A percentile compares a stretch with the other conserved stretches of the same genome.
phyloP scores from a whole-genome alignment of 2,888 invertebrate genomes.

The Crepidodera aurea region DNA sequence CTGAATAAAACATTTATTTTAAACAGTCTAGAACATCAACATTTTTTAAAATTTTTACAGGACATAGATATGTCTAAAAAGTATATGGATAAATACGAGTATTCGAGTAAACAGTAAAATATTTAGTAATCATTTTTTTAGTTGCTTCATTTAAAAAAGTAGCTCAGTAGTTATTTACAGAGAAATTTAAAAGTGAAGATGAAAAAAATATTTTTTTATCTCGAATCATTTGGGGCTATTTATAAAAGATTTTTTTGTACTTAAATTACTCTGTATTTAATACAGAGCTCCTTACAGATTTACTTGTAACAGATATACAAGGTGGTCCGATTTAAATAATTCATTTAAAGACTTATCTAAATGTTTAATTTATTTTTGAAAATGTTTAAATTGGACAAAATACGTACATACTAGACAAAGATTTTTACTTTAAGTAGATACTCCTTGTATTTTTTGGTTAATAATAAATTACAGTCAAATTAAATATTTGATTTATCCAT shows the following conservation, averaged over 20 bases:
- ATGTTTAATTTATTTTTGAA: too few relatives aligned
- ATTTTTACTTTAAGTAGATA: too few relatives aligned
- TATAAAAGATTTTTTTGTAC: slow-evolving; percentile 15
- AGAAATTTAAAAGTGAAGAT: slow-evolving; percentile 11
- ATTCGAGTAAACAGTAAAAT: slow-evolving; percentile 8
- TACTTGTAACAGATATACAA: not conserved
- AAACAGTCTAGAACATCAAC: slow-evolving; percentile 49
- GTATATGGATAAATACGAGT: slow-evolving; percentile 34
- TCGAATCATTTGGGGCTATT: too few relatives aligned
- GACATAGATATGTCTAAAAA: slow-evolving; percentile 48
- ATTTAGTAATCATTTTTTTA: not conserved
- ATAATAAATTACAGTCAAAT: too few relatives aligned
- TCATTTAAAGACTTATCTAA: too few relatives aligned
- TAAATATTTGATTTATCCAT: slow-evolving; percentile 1
- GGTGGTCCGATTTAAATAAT: not conserved
- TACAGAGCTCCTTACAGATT: slow-evolving; percentile 1
- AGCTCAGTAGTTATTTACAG: slow-evolving; percentile 14
- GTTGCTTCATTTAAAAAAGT: not conserved
- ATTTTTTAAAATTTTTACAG: slow-evolving; percentile 41
- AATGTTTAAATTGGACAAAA: too few relatives aligned
- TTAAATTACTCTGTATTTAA: slow-evolving; percentile 18
- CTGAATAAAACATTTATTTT: slow-evolving; percentile 24
- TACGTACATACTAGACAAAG: too few relatives aligned
- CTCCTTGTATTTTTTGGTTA: too few relatives aligned
- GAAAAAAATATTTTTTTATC: too few relatives aligned